These are phyloP conservation scores for Elanus axillaris DNA, from an alignment of 2,113 vertebrate genomes.

Conservation along the genomic window DNA sequence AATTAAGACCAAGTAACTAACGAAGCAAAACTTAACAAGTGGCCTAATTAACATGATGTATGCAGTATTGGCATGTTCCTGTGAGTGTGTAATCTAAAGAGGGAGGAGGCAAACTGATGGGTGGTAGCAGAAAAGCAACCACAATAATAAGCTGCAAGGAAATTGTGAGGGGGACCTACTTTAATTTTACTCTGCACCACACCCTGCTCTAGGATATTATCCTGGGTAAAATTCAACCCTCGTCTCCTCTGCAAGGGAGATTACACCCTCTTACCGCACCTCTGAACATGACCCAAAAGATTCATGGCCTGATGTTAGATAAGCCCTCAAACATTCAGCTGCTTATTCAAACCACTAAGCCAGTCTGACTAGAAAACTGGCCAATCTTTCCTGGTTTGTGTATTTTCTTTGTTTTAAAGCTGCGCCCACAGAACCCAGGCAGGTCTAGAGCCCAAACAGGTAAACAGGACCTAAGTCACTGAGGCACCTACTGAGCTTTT, in stretches of 20 bases:
- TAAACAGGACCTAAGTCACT: background rate
- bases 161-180: background rate
- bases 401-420: background rate
- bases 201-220: conserved; percentile 22
- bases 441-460: background rate
- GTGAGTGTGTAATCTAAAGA: background rate
- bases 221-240: conserved; percentile 2
- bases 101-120: background rate
- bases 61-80: background rate
- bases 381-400: background rate
- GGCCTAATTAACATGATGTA: background rate
- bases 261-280: conserved; percentile 46
- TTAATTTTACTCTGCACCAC: conserved; percentile 9
- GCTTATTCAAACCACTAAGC: conserved; percentile 31
- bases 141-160: background rate
- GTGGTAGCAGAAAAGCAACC: conserved; percentile 5
- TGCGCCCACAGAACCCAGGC: background rate
- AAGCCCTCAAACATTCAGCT: background rate
- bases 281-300: conserved; percentile 32
- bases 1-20: conserved; percentile 4
- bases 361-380: conserved; percentile 26
- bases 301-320: conserved; percentile 14
- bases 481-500: background rate
- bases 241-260: conserved; percentile 8
- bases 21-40: background rate